Evolutionary conservation across 1,140 invertebrate species (phyloP).

Genomic region (Agraylea sexmaculata): DNA sequence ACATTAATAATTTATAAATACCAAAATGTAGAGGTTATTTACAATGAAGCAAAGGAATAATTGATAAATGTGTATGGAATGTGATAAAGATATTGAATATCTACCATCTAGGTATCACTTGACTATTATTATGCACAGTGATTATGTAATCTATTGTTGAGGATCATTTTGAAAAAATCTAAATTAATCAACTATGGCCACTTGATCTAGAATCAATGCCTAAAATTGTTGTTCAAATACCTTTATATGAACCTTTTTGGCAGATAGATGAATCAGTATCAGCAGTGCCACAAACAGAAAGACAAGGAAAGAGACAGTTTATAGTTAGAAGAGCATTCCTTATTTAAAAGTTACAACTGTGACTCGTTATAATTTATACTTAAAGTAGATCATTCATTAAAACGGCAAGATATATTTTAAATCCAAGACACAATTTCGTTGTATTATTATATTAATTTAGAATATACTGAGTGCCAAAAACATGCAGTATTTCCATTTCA

Average conservation of each 20-base stretch:
- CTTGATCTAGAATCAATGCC: background rate
- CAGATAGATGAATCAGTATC: conserved; percentile 22
- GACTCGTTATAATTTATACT: too few species aligned
- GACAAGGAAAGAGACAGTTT: conserved; percentile 22
- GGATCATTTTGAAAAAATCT: too few species aligned
- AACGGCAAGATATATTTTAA: too few species aligned
- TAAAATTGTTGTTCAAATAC: too few species aligned
- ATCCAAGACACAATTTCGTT: too few species aligned
- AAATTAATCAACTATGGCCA: too few species aligned
- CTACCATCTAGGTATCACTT: conserved; percentile 23
- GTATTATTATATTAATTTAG: too few species aligned
- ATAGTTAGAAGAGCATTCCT: conserved; percentile 23
- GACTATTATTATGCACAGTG: conserved; percentile 20
- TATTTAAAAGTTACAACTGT: too few species aligned
- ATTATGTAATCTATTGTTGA: too few species aligned
- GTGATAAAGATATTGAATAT: conserved; percentile 13
- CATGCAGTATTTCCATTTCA: too few species aligned
- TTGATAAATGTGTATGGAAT: conserved; percentile 5
- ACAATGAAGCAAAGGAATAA: background rate
- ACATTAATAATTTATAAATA: conserved; percentile 2
- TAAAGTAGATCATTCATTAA: too few species aligned
- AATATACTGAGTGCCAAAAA: too few species aligned
- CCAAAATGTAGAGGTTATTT: background rate
- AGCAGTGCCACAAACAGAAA: conserved; percentile 23
- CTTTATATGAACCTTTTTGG: conserved; percentile 23